phyloP scores from a whole-genome alignment of 2,888 invertebrate genomes.

The Troilus luridus region DNA sequence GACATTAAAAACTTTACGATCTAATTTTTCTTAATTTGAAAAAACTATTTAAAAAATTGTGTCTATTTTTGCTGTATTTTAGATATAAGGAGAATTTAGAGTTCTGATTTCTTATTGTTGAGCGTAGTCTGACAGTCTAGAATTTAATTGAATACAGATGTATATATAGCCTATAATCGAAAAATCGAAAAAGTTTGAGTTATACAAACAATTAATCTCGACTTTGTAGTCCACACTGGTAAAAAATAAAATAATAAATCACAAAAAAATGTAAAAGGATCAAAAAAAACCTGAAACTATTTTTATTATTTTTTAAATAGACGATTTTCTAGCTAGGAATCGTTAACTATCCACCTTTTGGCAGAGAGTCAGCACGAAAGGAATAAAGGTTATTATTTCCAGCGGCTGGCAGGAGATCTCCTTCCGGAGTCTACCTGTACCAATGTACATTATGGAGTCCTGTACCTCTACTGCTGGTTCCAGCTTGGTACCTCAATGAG shows the following conservation, averaged over 20 bases:
- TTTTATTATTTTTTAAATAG: background rate
- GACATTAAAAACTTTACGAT: no score
- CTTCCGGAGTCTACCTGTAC: background rate
- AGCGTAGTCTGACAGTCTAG: background rate
- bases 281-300: background rate
- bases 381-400: conserved; percentile 54
- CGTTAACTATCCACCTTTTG: conserved; percentile 55
- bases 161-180: background rate
- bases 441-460: no score
- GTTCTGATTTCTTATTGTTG: background rate
- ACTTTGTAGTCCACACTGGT: background rate
- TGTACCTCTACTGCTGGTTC: no score
- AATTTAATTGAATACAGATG: background rate
- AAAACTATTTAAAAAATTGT: no score
- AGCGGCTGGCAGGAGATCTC: background rate
- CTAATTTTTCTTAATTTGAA: no score
- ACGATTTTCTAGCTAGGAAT: background rate
- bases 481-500: background rate
- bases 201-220: background rate
- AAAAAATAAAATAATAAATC: background rate
- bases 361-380: conserved; percentile 15
- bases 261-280: background rate
- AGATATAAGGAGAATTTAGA: no score
- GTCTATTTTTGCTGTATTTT: no score
- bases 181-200: background rate